Percentiles rank a stretch among this genome's conserved stretches.
phyloP scores from a whole-genome alignment of 2,797 vertebrate species.

The Numenius phaeopus region DNA sequence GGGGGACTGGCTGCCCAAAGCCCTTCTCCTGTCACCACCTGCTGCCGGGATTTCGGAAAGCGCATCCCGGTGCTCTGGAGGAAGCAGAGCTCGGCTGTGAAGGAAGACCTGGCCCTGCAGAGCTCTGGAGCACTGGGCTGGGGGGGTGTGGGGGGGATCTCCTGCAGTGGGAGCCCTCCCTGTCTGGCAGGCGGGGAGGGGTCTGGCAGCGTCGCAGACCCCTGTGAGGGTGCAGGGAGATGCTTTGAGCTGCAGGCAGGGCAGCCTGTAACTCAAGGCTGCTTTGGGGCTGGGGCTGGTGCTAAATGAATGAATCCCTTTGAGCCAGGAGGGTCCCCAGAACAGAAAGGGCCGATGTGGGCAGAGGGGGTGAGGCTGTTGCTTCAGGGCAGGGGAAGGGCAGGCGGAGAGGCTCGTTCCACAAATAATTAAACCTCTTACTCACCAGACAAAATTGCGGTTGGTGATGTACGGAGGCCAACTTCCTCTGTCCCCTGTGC shows the following conservation, averaged over 20 bases:
- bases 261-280: fast-evolving
- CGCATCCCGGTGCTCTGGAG: fast-evolving
- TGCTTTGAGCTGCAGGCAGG: background rate
- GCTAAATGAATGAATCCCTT: background rate
- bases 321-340: fast-evolving
- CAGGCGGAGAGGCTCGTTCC: background rate
- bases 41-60: background rate
- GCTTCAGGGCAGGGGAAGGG: background rate
- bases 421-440: background rate
- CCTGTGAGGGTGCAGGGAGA: fast-evolving
- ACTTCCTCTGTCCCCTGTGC: background rate
- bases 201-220: background rate
- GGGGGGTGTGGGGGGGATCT: no score
- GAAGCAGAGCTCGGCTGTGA: background rate
- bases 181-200: background rate
- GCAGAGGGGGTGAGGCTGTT: background rate
- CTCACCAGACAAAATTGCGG: background rate
- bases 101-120: background rate
- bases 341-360: fast-evolving
- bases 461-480: background rate
- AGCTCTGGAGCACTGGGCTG: background rate
- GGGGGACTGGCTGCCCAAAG: background rate
- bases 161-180: no score
- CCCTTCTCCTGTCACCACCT: fast-evolving
- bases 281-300: fast-evolving